phyloP scores from a whole-genome alignment of 1,140 invertebrate species.

The Drosophila micromelanica region DNA sequence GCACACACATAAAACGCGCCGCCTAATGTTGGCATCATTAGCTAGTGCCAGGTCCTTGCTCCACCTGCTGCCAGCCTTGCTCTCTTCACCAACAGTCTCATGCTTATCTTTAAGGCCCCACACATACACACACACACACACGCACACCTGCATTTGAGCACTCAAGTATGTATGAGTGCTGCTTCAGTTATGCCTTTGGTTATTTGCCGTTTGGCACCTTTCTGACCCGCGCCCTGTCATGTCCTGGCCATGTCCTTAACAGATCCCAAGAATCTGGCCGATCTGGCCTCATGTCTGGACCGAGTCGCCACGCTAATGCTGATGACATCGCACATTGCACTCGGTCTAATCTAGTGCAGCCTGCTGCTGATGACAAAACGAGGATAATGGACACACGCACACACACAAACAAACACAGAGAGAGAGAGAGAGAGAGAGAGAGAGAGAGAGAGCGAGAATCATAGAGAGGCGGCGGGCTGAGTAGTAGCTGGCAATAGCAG shows the following conservation, averaged over 20 bases:
- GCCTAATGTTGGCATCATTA: constrained; percentile 51
- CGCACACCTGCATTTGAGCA: not conserved
- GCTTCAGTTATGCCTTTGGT: constrained; percentile 9
- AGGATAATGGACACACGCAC: constrained; percentile 32
- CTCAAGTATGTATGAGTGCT: constrained; percentile 7
- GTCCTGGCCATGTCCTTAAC: not conserved
- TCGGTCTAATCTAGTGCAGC: constrained; percentile 45
- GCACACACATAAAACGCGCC: constrained; percentile 54
- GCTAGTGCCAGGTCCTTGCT: constrained; percentile 14
- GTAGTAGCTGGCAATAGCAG: constrained; percentile 4
- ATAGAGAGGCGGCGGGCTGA: not conserved
- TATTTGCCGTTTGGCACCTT: constrained; percentile 15
- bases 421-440: not conserved
- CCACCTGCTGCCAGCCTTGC: constrained; percentile 9
- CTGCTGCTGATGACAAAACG: constrained; percentile 49
- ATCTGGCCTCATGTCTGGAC: constrained; percentile 8
- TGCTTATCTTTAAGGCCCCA: constrained; percentile 14
- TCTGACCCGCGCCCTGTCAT: constrained; percentile 2
- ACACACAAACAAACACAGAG: constrained; percentile 10
- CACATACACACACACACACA: not conserved
- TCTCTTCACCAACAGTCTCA: not conserved
- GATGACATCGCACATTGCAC: constrained; percentile 46
- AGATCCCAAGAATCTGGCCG: constrained; percentile 23
- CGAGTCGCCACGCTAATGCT: constrained; percentile 24
- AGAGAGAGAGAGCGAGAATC: not conserved